Base-by-base conservation (phyloP, 2,113 vertebrate species). In the Malurus alboscapulatus region DNA sequence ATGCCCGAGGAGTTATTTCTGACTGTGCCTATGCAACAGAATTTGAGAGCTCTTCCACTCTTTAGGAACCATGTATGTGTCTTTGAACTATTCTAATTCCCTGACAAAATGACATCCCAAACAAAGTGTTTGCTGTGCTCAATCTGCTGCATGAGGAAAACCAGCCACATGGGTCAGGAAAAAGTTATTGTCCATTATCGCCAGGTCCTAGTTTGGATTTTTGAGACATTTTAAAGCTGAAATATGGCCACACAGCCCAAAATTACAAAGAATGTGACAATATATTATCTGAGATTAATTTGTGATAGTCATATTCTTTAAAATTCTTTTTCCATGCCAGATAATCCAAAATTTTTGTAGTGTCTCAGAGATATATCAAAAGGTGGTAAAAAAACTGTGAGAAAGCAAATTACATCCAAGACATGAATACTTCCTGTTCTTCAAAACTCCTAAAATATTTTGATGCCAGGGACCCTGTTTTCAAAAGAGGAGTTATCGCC, bases 151-250 rank as follows among this genome's bases (percentile, higher is more conserved):
- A 16, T 10, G 3, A 50, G 29, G 45, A 12, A 80, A 26, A 51
- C 5, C 22, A 47, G 29, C 4, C 8, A 14, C 10, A 21, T 0
- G 1, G 27, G 7, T 55, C 26, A 77, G 59, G 26, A 68, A 57
- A 48, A 25, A 80, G 6, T 3, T 44, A 12, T 44, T 57, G 30
- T 7, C 38, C 30, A 10, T 61, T 66, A 51, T 71, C 24, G 14
- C 7, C 45, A 68, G 24, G 7, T 63, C 24, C 10, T 13, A 36
- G 11, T 44, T 45, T 61, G 24, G 9, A 42, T 50, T 68, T 53
- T 51, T 2, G 6, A 68, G 26, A 73, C 2, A 57, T 62, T 82
- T 82, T 55, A 84, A 78, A 71, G 11, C 2, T 55, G 34, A 71
- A 81, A 50, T 71, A 63, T 18, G 14, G 47, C 9, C 3, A 32